Conservation (phyloP, 2,797 vertebrate species). For the Mus caroli region DNA sequence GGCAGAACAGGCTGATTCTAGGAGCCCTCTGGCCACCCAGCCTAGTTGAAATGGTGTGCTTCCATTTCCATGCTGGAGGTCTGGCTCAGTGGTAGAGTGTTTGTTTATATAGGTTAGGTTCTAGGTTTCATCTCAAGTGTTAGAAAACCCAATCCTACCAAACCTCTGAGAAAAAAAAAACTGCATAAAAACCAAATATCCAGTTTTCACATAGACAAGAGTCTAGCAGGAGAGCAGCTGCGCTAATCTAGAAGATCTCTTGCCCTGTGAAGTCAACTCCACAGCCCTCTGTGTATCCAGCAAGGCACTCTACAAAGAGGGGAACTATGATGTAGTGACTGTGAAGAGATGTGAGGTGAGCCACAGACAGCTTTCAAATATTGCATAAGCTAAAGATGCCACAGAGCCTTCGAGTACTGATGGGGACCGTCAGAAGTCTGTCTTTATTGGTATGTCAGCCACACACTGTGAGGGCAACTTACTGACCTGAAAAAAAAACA, state of each 20-base stretch:
- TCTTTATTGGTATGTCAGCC: slow-evolving; percentile 70
- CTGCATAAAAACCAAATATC: not conserved
- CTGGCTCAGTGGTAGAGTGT: not conserved
- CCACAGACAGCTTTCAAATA: slow-evolving; percentile 43
- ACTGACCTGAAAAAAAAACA: slow-evolving; percentile 74
- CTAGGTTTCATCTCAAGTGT: not conserved
- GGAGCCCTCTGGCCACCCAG: not conserved
- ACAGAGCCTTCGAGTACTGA: slow-evolving; percentile 22
- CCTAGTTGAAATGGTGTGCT: not conserved
- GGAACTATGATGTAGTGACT: slow-evolving; percentile 35
- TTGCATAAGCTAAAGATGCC: slow-evolving; percentile 42
- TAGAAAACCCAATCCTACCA: not conserved
- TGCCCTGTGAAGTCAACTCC: not conserved
- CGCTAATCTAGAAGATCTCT: not conserved
- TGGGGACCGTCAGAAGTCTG: slow-evolving; percentile 60
- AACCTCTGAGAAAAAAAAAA: not conserved
- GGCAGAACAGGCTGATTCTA: not conserved
- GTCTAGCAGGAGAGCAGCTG: not conserved
- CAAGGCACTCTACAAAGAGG: not conserved
- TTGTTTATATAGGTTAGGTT: not conserved
- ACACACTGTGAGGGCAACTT: slow-evolving; percentile 63
- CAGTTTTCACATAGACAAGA: not conserved
- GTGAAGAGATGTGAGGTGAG: not conserved
- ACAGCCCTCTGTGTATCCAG: not conserved
- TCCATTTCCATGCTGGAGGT: not conserved